Evolutionary conservation across 2,888 invertebrate genomes (phyloP), one percentile per base, ranked within the genome.

Genomic region (Petrolisthes manimaculis): DNA sequence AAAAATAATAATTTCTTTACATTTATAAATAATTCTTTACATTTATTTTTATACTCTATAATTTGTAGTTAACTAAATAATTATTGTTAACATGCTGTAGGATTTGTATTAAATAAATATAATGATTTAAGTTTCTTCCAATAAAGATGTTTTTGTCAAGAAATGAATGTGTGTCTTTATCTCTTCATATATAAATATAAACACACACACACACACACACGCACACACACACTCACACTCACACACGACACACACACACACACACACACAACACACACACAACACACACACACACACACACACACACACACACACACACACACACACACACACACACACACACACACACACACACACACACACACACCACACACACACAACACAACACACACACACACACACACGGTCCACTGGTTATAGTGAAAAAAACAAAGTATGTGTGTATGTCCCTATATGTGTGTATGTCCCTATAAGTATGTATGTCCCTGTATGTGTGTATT

Each of bases 301-400:
- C n/a, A 74, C n/a, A 74, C n/a, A 74, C n/a, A 74, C n/a, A 74
- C n/a, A 74, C 74, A 74, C 74, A 74, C 74, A 74, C 74, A 74
- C 74, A 74, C 74, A 74, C 74, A 74, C 74, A 74, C 74, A 74
- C 74, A 74, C 74, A 74, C 74, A 74, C 74, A 74, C 74, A 74
- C 74, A 24, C 74, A 74, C 74, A 4, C 21, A 1, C 37, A 24
- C 37, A 74, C 37, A 21, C 12, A 14, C 12, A 9, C 21, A 74
- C 37, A 8, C 24, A n/a, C 21, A 2, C 21, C 69, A 21, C 12
- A 37, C 37, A 21, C 74, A 74, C 74, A 74, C 6, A 74, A 37
- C 37, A n/a, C 12, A 21, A 61, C 61, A 61, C 61, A 61, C 14
- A 8, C 14, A 14, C 14, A 14, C 61, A 61, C 8, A 8, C 8